These are phyloP conservation scores for Drosophila teissieri DNA, from an alignment of 1,140 invertebrate species.

Conservation along the genomic window DNA sequence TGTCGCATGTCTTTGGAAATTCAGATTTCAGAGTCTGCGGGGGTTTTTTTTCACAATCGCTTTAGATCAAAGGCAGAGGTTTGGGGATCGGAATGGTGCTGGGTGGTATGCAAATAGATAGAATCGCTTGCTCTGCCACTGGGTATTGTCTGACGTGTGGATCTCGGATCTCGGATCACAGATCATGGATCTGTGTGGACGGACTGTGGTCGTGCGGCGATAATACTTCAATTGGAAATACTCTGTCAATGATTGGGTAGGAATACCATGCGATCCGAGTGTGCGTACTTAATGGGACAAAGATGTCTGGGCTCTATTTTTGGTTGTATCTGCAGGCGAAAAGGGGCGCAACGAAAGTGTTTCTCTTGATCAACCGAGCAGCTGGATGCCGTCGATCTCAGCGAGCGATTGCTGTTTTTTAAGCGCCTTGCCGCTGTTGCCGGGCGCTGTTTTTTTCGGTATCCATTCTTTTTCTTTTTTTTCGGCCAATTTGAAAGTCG, in stretches of 20 bases:
- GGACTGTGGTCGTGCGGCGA: constrained; percentile 59
- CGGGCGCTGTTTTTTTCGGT: constrained; percentile 43
- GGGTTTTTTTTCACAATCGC: constrained; percentile 2
- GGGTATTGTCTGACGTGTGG: constrained; percentile 33
- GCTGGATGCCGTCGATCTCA: constrained; percentile 32
- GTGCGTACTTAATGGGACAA: constrained; percentile 39
- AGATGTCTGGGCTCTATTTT: constrained; percentile 49
- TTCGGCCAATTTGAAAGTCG: constrained; percentile 74
- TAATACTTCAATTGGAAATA: constrained; percentile 70
- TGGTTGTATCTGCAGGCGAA: constrained; percentile 42
- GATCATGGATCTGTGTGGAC: constrained; percentile 34
- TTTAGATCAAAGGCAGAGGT: constrained; percentile 22
- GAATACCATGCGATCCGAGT: constrained; percentile 22
- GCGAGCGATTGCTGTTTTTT: constrained; percentile 16
- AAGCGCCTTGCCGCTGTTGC: constrained; percentile 58
- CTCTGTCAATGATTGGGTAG: constrained; percentile 19
- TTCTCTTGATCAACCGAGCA: constrained; percentile 39
- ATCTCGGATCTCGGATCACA: background rate
- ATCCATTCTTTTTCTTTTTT: constrained; percentile 1
- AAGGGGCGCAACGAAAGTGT: constrained; percentile 47
- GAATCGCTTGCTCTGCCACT: constrained; percentile 10
- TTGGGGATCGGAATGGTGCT: background rate
- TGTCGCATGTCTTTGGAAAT: constrained; percentile 71
- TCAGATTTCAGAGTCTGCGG: constrained; percentile 6
- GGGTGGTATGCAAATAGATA: constrained; percentile 21